Evolutionary conservation across 2,888 invertebrate species (phyloP).

Genomic region (Calameuta pallipes): DNA sequence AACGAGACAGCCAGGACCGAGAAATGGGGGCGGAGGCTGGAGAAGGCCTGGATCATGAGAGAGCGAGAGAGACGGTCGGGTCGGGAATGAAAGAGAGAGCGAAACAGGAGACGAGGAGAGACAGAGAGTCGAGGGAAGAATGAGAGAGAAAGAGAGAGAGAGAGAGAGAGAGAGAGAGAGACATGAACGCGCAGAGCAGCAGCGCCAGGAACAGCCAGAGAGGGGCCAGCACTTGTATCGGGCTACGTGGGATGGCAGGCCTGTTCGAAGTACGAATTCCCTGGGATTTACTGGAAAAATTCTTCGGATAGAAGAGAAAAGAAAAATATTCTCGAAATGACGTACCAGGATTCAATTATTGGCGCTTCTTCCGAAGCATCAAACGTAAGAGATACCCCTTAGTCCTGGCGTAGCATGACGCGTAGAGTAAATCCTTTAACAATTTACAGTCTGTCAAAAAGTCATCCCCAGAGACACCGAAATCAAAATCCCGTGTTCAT

Average conservation of each 20-base stretch:
- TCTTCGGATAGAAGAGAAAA: too few species aligned
- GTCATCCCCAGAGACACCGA: too few species aligned
- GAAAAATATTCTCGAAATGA: too few species aligned
- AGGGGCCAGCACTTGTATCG: conserved; percentile 25
- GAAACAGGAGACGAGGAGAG: conserved; percentile 41
- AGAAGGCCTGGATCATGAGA: not conserved
- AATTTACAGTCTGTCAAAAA: too few species aligned
- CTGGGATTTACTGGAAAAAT: too few species aligned
- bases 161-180: conserved; percentile 5
- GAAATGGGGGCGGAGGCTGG: conserved; percentile 12
- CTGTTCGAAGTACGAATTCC: not conserved
- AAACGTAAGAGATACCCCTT: too few species aligned
- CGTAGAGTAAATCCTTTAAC: too few species aligned
- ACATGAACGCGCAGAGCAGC: conserved; percentile 49
- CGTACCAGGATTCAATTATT: too few species aligned
- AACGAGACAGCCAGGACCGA: conserved; percentile 3
- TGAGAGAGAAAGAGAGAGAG: conserved; percentile 9
- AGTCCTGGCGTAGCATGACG: too few species aligned
- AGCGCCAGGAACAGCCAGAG: conserved; percentile 32
- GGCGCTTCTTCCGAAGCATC: too few species aligned
- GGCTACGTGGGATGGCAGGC: conserved; percentile 19
- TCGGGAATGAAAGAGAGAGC: conserved; percentile 37
- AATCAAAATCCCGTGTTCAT: too few species aligned
- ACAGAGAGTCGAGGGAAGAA: conserved; percentile 30
- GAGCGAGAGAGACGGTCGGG: conserved; percentile 21